Percentiles rank a stretch among this genome's conserved stretches.
These are phyloP conservation scores for Globodera rostochiensis DNA, from an alignment of 1,140 invertebrate genomes.

Conservation along the genomic window DNA sequence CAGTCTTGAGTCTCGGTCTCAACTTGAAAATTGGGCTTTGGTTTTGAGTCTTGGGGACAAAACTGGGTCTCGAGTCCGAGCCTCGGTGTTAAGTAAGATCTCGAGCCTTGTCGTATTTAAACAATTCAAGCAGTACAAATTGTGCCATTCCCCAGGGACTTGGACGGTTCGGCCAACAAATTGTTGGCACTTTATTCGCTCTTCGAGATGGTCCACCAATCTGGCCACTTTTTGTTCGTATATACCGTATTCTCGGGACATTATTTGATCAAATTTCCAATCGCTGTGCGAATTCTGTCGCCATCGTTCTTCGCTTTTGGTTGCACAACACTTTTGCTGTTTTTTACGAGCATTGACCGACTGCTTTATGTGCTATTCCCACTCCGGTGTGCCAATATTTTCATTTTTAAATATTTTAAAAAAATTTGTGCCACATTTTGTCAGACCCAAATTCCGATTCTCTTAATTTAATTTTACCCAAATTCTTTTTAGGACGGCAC, in stretches of 20 bases:
- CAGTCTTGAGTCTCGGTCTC: no score
- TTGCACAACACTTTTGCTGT: neutral
- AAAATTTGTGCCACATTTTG: no score
- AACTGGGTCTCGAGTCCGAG: no score
- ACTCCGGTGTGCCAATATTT: neutral
- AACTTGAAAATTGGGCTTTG: no score
- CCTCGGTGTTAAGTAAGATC: no score
- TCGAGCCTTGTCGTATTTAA: no score
- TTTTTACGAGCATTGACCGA: neutral
- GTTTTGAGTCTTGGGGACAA: no score
- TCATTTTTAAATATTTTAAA: no score
- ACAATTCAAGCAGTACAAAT: no score
- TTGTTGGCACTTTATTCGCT: constrained; percentile 22
- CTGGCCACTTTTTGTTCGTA: constrained; percentile 7
- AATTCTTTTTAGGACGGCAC: no score
- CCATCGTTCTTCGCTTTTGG: neutral
- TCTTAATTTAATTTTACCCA: no score
- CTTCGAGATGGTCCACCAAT: constrained; percentile 29
- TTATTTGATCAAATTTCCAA: neutral
- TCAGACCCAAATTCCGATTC: no score
- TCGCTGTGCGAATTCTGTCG: neutral
- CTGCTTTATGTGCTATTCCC: neutral
- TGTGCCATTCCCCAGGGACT: neutral
- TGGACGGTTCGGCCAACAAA: constrained; percentile 24
- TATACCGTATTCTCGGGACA: neutral